Evolutionary conservation across 2,888 invertebrate genomes (phyloP).

Genomic region (Papilio protenor): DNA sequence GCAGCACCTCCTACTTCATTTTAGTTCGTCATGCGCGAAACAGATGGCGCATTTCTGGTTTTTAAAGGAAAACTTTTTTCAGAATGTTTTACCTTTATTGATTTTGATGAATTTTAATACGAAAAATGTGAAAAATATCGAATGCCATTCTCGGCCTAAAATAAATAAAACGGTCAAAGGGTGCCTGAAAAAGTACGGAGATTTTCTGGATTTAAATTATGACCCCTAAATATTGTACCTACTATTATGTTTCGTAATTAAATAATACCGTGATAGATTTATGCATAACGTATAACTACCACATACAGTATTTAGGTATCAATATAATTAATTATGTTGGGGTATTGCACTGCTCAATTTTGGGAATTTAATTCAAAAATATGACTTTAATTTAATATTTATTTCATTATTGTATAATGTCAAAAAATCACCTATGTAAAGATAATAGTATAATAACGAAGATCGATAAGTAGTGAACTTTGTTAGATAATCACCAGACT

Average conservation of each 20-base stretch:
- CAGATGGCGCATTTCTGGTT: conserved; percentile 10
- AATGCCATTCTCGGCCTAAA: not conserved
- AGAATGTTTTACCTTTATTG: not conserved
- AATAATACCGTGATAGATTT: not conserved
- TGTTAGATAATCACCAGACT: not conserved
- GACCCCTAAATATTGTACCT: not conserved
- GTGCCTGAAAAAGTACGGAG: not conserved
- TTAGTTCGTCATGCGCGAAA: not conserved
- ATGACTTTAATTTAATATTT: too few relatives aligned
- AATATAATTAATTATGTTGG: too few relatives aligned
- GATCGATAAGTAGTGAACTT: not conserved
- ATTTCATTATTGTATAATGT: not conserved
- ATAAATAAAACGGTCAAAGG: not conserved
- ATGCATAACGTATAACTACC: too few relatives aligned
- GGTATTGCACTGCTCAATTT: too few relatives aligned
- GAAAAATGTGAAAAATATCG: not conserved
- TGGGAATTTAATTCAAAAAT: too few relatives aligned
- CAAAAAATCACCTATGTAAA: not conserved
- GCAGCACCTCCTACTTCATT: not conserved
- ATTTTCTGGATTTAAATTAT: not conserved
- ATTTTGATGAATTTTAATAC: not conserved
- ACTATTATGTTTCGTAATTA: not conserved
- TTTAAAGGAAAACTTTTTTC: not conserved
- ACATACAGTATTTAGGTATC: not conserved
- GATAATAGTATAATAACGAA: not conserved